Base-by-base conservation (phyloP, 2,888 invertebrate genomes). In the Galerucella nymphaeae region DNA sequence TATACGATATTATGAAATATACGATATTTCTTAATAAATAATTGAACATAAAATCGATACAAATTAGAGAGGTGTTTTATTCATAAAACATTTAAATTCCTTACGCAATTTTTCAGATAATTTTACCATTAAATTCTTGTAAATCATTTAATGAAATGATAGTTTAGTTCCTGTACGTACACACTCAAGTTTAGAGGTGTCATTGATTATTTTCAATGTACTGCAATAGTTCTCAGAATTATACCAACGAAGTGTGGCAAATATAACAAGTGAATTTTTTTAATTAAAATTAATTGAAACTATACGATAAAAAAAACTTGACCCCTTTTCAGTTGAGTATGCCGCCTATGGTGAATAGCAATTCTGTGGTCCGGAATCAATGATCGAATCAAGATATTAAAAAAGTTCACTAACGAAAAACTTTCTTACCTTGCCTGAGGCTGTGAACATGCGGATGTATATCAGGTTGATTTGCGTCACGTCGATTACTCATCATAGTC, bases 371-470 rank as follows among this genome's bases (percentile, higher is more conserved):
- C 61, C 61, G 42, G 61, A 61, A 61, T 61, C 38, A 41, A 16
- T 18, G 18, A 42, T 61, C 42, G 41, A 61, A 11, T 13, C 16
- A 23, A 38, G 11, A 61, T 61, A 42, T 61, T 42, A 41, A 61
- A 30, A 53, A 38, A 61, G 38, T 61, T 41, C 18, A 38, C 61
- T 16, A 42, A 59, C 8, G 38, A 61, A 42, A 61, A 41, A 61
- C 61, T 61, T 61, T 61, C 61, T 61, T 61, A 61, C 61, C 61
- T 61, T 61, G 61, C 61, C 61, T 61, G 9, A 18, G 61, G 61
- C 61, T 42, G 16, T 38, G 42, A 10, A 16, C 38, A 59, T 16
- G 18, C 61, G 61, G 61, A 61, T 61, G 61, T 61, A 18, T 42
- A 61, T 41, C 16, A 41, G 41, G 16, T 61, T 61, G 30, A 38